Conservation (phyloP, 2,113 vertebrate genomes). For the Poeciliopsis turrubarensis region DNA sequence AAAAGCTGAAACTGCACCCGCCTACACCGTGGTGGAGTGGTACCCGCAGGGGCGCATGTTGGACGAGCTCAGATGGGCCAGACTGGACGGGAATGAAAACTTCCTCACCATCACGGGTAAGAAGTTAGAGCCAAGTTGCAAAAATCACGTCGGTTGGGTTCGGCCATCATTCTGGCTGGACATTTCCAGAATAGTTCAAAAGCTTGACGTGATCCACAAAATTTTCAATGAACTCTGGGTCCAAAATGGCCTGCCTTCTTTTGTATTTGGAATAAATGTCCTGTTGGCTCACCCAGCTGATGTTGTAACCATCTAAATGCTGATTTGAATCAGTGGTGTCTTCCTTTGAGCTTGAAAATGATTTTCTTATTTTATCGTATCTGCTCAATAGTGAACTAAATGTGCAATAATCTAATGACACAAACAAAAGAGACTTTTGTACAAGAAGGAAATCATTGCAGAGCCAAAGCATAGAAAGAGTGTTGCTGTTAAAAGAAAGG, state of each 20-base stretch:
- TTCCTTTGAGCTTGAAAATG: too few relatives aligned
- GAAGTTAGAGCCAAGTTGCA: constrained; percentile 9
- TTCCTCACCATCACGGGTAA: constrained; percentile 64
- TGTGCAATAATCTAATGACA: too few relatives aligned
- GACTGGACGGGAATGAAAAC: constrained; percentile 38
- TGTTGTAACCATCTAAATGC: neutral
- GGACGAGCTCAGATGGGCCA: constrained; percentile 67
- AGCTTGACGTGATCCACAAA: too few relatives aligned
- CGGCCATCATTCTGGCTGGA: neutral
- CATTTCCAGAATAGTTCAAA: neutral
- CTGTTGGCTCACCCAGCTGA: neutral
- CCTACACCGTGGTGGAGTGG: constrained; percentile 75
- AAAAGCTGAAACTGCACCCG: constrained; percentile 35
- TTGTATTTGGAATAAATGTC: neutral
- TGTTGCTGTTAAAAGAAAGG: too few relatives aligned
- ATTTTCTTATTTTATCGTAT: too few relatives aligned
- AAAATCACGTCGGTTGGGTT: neutral
- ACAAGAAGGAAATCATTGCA: too few relatives aligned
- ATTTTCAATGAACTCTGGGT: neutral
- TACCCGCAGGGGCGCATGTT: constrained; percentile 43
- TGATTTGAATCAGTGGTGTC: neutral
- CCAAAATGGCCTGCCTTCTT: neutral
- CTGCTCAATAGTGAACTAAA: too few relatives aligned
- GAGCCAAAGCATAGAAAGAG: too few relatives aligned
- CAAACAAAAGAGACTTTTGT: too few relatives aligned